Evolutionary conservation across 2,797 vertebrate genomes (phyloP).

Genomic region (Myotis findleyi): DNA sequence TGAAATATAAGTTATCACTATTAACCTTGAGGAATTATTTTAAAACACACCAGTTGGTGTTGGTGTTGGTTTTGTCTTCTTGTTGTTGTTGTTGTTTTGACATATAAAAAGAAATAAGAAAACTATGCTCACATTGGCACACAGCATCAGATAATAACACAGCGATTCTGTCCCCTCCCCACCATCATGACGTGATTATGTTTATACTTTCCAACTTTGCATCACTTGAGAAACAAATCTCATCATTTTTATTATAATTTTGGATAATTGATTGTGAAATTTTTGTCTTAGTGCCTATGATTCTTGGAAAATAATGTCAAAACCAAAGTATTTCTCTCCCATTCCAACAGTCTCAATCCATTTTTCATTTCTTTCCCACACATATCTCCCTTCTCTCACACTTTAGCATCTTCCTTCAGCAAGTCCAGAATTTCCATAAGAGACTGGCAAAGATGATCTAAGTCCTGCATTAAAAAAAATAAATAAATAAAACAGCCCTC

Average conservation of each 20-base stretch:
- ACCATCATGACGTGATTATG: neutral
- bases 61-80: too few species aligned
- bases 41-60: neutral
- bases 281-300: neutral
- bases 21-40: constrained; percentile 29
- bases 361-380: neutral
- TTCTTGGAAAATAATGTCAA: constrained; percentile 19
- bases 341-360: neutral
- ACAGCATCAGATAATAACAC: neutral
- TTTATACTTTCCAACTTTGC: neutral
- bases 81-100: neutral
- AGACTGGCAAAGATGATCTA: neutral
- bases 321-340: neutral
- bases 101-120: neutral
- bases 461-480: neutral
- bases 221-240: neutral
- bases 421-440: constrained; percentile 19
- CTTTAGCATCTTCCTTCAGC: neutral
- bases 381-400: neutral
- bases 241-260: neutral
- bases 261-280: neutral
- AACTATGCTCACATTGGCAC: neutral
- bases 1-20: neutral
- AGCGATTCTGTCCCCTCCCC: neutral
- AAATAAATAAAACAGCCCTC: neutral